A percentile compares a stretch with the other conserved stretches of the same genome.
Conservation (phyloP, 2,888 invertebrate species). For the Aricia artaxerxes region DNA sequence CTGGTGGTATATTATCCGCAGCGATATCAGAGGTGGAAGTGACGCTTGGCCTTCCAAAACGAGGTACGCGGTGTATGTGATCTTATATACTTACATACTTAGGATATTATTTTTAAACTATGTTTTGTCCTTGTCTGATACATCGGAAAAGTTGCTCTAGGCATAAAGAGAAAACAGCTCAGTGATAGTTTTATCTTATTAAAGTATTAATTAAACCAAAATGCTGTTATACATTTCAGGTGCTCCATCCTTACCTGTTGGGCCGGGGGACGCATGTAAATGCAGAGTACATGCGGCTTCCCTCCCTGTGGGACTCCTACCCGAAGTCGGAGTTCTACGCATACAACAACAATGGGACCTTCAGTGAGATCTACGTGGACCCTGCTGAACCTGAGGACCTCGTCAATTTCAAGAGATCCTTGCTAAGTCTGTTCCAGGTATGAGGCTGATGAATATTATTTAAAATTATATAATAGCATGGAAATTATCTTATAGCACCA, state of each 20-base stretch:
- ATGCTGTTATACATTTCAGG: conserved; percentile 44
- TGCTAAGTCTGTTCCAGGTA: conserved; percentile 91
- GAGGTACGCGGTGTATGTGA: no score
- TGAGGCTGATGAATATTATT: neutral
- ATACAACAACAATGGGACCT: conserved; percentile 83
- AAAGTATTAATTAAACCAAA: neutral
- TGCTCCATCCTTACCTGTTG: conserved; percentile 51
- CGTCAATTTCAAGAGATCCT: conserved; percentile 89
- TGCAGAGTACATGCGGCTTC: conserved; percentile 80
- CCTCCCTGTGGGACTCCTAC: conserved; percentile 80
- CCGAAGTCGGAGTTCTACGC: conserved; percentile 83
- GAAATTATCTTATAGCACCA: no score
- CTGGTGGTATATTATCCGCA: no score
- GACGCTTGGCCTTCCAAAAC: no score
- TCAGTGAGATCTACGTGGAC: conserved; percentile 82
- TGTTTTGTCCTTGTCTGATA: no score
- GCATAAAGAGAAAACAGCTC: no score
- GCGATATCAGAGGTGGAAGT: no score
- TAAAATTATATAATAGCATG: neutral
- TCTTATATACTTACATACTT: no score
- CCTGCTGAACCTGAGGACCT: conserved; percentile 83
- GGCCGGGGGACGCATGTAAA: conserved; percentile 51
- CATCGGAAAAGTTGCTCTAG: no score
- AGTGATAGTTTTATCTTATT: no score
- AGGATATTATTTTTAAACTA: no score